A percentile compares a stretch with the other conserved stretches of the same genome.
Evolutionary conservation across 2,797 vertebrate species (phyloP).

Genomic region (Chaetophractus vellerosus): DNA sequence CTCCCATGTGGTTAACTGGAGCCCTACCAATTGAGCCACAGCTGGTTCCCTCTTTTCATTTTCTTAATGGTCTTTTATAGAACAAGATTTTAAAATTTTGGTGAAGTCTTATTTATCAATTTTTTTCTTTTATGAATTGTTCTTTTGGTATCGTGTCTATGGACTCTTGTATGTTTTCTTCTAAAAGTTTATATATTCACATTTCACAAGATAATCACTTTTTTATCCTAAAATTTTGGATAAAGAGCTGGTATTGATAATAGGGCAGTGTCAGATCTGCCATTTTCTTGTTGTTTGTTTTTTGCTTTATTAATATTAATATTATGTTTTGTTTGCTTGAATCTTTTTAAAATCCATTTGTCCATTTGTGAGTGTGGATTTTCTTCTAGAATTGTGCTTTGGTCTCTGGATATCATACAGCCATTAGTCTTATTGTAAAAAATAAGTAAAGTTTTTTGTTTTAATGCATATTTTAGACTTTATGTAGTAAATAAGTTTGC

Average conservation of each 20-base stretch:
- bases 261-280: neutral
- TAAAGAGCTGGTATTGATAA: neutral
- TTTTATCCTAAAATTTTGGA: constrained; percentile 12
- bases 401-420: neutral
- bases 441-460: constrained; percentile 62
- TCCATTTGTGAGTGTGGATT: neutral
- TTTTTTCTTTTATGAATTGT: constrained; percentile 21
- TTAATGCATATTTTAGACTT: constrained; percentile 51
- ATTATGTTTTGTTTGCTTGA: neutral
- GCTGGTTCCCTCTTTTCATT: too few relatives aligned
- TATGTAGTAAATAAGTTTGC: constrained; percentile 7
- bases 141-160: neutral
- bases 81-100: constrained; percentile 46
- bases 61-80: neutral
- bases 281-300: neutral
- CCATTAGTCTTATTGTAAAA: constrained; percentile 23
- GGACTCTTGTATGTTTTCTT: constrained; percentile 6
- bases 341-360: neutral
- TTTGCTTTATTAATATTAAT: constrained; percentile 25
- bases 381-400: neutral
- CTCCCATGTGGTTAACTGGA: too few relatives aligned
- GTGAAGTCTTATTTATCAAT: neutral
- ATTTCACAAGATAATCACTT: neutral
- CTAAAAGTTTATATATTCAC: neutral
- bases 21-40: too few relatives aligned